Evolutionary conservation across 2,888 invertebrate genomes (phyloP).

Genomic region (Lutraria lutraria): DNA sequence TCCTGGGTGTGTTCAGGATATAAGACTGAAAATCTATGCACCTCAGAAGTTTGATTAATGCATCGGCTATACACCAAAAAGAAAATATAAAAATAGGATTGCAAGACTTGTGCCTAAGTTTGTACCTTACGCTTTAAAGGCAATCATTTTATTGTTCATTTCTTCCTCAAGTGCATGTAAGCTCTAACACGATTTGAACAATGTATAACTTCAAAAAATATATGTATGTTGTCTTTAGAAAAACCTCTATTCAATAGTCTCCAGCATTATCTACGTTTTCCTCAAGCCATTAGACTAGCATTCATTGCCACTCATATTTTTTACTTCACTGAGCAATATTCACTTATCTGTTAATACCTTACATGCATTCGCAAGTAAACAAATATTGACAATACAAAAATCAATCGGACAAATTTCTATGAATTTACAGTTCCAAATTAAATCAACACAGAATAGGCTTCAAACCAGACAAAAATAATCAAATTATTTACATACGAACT

Average conservation of each 20-base stretch:
- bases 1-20: slow-evolving; percentile 39
- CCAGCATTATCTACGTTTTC: background rate
- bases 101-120: background rate
- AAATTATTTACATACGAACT: slow-evolving; percentile 5
- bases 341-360: background rate
- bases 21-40: background rate
- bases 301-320: background rate
- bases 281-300: background rate
- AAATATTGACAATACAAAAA: slow-evolving; percentile 8
- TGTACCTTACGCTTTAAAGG: background rate
- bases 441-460: background rate
- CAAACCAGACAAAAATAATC: background rate
- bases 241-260: background rate
- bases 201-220: too few species aligned
- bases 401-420: background rate
- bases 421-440: background rate
- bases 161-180: background rate
- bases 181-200: background rate
- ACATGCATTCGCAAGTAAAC: background rate
- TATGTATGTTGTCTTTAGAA: background rate
- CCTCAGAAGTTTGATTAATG: slow-evolving; percentile 33
- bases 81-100: slow-evolving; percentile 29
- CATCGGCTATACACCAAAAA: slow-evolving; percentile 51
- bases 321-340: background rate
- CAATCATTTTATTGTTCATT: background rate